Evolutionary conservation across 2,888 invertebrate species (phyloP).

Genomic region (Unio delphinus): DNA sequence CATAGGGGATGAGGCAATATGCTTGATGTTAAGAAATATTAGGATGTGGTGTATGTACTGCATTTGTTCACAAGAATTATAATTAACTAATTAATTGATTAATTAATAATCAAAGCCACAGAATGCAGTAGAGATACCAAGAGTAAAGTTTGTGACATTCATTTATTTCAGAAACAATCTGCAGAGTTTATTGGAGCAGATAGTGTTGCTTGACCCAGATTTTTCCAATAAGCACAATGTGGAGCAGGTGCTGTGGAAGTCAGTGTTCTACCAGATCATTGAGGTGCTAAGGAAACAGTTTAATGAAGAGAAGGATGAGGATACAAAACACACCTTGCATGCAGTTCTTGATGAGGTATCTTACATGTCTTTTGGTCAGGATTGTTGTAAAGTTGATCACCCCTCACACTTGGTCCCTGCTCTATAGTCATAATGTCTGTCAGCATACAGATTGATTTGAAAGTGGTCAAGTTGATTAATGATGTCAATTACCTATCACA

Average conservation of each 20-base stretch:
- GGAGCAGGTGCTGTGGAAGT: constrained; percentile 93
- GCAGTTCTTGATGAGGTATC: constrained; percentile 82
- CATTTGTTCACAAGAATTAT: no score
- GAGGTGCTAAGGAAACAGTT: constrained; percentile 84
- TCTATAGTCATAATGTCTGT: no score
- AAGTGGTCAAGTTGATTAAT: no score
- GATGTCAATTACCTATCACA: no score
- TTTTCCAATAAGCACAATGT: constrained; percentile 89
- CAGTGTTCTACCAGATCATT: constrained; percentile 87
- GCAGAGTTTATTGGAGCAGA: constrained; percentile 64
- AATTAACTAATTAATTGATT: no score
- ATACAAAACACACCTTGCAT: constrained; percentile 79
- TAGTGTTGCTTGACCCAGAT: constrained; percentile 82
- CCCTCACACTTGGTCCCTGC: no score
- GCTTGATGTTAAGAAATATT: no score
- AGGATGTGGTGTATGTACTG: no score
- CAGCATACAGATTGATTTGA: no score
- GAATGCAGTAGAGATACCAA: no score
- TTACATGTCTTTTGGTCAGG: background rate
- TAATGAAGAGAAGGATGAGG: constrained; percentile 77
- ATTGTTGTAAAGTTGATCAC: background rate
- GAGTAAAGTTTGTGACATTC: background rate
- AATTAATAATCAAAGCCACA: no score
- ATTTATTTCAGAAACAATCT: constrained; percentile 62
- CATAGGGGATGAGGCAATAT: no score